Evolutionary conservation across 1,140 invertebrate species (phyloP).

Genomic region (Callitettix versicolor): DNA sequence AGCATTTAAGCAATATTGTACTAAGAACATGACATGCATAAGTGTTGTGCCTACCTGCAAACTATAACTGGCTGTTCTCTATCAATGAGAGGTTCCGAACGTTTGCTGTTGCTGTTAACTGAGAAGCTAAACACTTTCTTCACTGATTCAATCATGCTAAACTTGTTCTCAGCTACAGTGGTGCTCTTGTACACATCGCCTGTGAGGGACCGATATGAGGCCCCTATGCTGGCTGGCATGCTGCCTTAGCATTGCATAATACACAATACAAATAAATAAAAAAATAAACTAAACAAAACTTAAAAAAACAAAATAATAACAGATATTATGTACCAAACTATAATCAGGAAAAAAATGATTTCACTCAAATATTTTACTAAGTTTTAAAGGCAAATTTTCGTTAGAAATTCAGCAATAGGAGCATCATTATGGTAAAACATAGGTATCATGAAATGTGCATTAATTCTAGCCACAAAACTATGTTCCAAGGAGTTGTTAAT

Average conservation of each 20-base stretch:
- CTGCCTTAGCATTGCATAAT: background rate
- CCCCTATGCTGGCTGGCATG: conserved; percentile 47
- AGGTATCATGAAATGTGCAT: no score
- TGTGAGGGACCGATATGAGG: conserved; percentile 50
- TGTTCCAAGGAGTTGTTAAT: no score
- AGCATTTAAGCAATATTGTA: background rate
- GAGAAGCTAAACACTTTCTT: conserved; percentile 51
- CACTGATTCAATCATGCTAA: conserved; percentile 44
- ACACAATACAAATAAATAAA: background rate
- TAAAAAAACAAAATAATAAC: background rate
- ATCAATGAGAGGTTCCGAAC: conserved; percentile 41
- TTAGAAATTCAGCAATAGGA: no score
- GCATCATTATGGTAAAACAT: background rate
- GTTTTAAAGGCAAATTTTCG: no score
- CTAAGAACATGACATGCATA: background rate
- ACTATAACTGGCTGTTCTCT: conserved; percentile 33
- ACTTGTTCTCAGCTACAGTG: conserved; percentile 43
- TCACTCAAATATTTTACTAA: no score
- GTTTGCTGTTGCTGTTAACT: conserved; percentile 35
- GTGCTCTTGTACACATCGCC: conserved; percentile 53
- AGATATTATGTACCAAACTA: background rate
- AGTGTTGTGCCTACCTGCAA: conserved; percentile 34
- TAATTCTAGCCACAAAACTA: no score
- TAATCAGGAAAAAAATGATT: no score
- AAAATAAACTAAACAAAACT: background rate